These are phyloP conservation scores for Ephialtes manifestator DNA, from an alignment of 2,888 invertebrate species.

Conservation along the genomic window DNA sequence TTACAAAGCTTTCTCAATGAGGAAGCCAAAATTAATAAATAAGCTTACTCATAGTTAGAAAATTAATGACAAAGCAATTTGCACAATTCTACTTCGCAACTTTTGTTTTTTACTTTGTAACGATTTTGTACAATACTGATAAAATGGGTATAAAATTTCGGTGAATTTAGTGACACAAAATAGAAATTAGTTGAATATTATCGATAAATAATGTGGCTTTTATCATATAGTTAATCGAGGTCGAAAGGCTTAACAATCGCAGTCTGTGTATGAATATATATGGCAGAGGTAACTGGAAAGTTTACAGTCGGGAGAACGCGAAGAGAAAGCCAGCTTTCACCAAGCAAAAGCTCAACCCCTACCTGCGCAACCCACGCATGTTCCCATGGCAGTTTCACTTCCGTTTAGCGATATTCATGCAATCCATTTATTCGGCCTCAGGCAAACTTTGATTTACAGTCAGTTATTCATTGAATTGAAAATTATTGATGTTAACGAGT, in stretches of 20 bases:
- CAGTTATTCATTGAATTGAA: neutral
- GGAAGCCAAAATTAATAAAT: no score
- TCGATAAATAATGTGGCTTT: slow-evolving; percentile 17
- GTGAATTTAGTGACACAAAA: slow-evolving; percentile 5
- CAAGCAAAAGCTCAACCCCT: neutral
- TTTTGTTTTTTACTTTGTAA: no score
- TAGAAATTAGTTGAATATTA: neutral
- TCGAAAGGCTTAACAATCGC: neutral
- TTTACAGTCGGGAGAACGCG: slow-evolving; percentile 4
- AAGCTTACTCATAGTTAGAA: no score
- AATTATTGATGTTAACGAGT: neutral
- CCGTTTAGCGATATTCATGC: neutral
- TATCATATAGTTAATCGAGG: slow-evolving; percentile 8
- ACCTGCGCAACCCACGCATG: neutral
- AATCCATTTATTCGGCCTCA: neutral
- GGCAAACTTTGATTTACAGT: neutral
- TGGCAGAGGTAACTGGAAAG: neutral
- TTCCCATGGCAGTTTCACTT: neutral
- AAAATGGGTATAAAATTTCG: neutral
- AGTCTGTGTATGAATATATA: neutral
- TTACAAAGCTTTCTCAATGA: no score
- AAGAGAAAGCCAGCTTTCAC: slow-evolving; percentile 3
- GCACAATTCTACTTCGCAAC: no score
- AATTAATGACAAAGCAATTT: no score
- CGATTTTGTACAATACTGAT: neutral